Percentiles rank a stretch among this genome's conserved stretches.
These are phyloP conservation scores for Chaetogeoica ovagalla DNA, from an alignment of 2,888 invertebrate species.

Conservation along the genomic window DNA sequence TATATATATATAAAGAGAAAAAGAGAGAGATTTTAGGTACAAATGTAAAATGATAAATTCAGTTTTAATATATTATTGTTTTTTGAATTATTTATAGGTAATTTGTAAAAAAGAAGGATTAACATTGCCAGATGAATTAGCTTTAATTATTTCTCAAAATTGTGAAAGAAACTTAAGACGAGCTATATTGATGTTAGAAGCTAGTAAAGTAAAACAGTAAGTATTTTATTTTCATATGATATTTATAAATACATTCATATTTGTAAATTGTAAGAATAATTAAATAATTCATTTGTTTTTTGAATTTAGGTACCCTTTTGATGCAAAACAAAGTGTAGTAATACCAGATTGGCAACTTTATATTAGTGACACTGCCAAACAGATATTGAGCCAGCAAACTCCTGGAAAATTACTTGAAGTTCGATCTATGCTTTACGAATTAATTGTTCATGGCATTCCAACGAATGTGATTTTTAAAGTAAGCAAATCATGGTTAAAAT, in stretches of 20 bases:
- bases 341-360: conserved; percentile 93
- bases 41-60: too few relatives aligned
- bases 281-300: conserved; percentile 62
- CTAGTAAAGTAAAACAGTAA: conserved; percentile 84
- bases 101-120: conserved; percentile 83
- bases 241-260: not conserved
- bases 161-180: conserved; percentile 87
- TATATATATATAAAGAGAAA: too few relatives aligned
- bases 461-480: conserved; percentile 86
- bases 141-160: conserved; percentile 74
- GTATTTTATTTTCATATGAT: conserved; percentile 55
- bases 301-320: conserved; percentile 76
- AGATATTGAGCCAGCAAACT: conserved; percentile 84
- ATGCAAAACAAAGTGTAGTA: conserved; percentile 74
- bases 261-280: not conserved
- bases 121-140: conserved; percentile 74
- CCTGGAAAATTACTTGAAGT: conserved; percentile 82
- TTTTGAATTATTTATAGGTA: conserved; percentile 60
- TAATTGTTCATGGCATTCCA: conserved; percentile 92
- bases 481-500: conserved; percentile 52
- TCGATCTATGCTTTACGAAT: conserved; percentile 86
- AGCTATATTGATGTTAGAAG: conserved; percentile 91
- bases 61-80: not conserved
- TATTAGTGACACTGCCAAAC: conserved; percentile 81
- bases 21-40: too few relatives aligned